Percentiles rank a stretch among this genome's conserved stretches.
Evolutionary conservation across 2,113 vertebrate species (phyloP).

Genomic region (Prionailurus viverrinus): DNA sequence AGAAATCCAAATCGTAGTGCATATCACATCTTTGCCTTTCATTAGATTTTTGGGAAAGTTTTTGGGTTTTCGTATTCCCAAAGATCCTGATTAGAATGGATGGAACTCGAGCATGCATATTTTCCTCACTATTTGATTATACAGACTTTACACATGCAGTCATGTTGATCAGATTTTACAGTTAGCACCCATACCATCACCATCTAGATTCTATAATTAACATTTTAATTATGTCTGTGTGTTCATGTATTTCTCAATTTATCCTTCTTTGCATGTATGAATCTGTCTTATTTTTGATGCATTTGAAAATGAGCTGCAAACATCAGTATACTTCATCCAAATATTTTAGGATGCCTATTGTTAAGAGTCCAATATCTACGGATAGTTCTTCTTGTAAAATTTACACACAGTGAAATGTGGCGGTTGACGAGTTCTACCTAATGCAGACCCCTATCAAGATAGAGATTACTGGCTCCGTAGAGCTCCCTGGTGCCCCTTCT

Average conservation of each 20-base stretch:
- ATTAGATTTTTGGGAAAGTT: not conserved
- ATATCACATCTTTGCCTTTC: rapidly evolving
- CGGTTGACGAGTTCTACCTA: not conserved
- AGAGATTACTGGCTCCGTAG: rapidly evolving
- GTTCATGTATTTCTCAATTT: not conserved
- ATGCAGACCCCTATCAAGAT: rapidly evolving
- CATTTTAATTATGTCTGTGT: not conserved
- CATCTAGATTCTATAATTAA: not conserved
- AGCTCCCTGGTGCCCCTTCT: too few relatives aligned
- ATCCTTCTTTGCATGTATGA: not conserved
- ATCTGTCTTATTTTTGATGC: not conserved
- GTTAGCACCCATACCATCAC: not conserved
- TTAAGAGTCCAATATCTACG: not conserved
- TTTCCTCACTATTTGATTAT: not conserved
- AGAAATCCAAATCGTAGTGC: not conserved
- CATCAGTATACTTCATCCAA: not conserved
- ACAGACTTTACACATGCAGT: not conserved
- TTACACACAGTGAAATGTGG: not conserved
- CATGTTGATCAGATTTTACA: too few relatives aligned
- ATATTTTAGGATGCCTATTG: not conserved
- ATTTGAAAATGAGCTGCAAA: not conserved
- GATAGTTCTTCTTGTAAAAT: not conserved
- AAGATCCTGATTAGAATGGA: not conserved
- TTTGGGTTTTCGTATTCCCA: not conserved
- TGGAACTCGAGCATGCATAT: not conserved